phyloP scores from a whole-genome alignment of 2,113 vertebrate species.

The Hippocampus comes region DNA sequence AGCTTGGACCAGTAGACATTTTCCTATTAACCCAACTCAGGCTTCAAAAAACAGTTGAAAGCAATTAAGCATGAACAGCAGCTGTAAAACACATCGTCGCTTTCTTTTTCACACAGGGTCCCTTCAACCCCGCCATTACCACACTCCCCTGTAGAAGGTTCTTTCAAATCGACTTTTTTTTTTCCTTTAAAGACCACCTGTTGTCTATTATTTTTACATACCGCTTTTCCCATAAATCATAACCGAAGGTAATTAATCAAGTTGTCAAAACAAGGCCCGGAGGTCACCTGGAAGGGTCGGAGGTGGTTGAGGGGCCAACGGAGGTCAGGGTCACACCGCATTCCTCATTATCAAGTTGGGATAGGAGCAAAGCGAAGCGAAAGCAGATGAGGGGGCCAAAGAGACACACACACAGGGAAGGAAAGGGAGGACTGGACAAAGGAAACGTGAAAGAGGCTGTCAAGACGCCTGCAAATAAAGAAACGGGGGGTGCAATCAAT shows the following conservation, averaged over 20 bases:
- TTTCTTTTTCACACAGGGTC: constrained; percentile 34
- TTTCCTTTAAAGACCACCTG: constrained; percentile 93
- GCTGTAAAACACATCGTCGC: constrained; percentile 77
- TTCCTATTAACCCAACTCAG: constrained; percentile 73
- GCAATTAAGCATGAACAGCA: constrained; percentile 79
- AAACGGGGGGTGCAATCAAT: constrained; percentile 70
- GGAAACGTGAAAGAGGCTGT: constrained; percentile 96
- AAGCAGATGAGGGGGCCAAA: constrained; percentile 90
- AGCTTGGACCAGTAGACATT: constrained; percentile 67
- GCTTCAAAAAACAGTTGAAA: constrained; percentile 60
- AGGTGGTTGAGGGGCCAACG: constrained; percentile 93
- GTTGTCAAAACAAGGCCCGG: constrained; percentile 96
- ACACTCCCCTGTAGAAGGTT: constrained; percentile 43
- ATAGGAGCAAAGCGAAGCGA: constrained; percentile 99
- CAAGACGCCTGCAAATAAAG: constrained; percentile 89
- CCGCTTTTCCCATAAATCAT: constrained; percentile 99
- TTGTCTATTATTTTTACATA: constrained; percentile 99
- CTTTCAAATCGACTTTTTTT: constrained; percentile 81
- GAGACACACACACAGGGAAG: constrained; percentile 75
- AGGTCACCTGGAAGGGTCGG: constrained; percentile 91
- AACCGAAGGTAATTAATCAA: constrained; percentile 99
- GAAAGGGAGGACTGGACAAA: constrained; percentile 90
- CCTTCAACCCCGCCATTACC: constrained; percentile 24
- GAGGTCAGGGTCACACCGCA: constrained; percentile 99
- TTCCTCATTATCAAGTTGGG: constrained; percentile 99